Evolutionary conservation across 2,113 vertebrate genomes (phyloP), one percentile per base, ranked within the genome.

Genomic region (Recurvirostra avosetta): DNA sequence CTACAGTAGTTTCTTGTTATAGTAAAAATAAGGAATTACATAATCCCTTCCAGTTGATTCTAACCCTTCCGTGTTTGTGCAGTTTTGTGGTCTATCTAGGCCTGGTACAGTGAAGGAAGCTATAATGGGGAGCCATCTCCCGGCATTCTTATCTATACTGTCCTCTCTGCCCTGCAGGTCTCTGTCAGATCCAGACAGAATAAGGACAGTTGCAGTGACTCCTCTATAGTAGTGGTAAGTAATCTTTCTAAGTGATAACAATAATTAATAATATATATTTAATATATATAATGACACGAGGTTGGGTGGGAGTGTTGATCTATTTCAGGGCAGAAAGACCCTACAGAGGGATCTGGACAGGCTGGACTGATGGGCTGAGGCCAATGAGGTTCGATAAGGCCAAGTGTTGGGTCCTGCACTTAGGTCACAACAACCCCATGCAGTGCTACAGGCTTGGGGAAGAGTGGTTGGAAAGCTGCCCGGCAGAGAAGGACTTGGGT

Each of bases 401-500:
- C 0, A 8, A 61, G 16, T 41, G 8, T 5, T 0, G 1, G 15
- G 23, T 77, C 13, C 49, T 70, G 18, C 12, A 1, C 21, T 20
- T 50, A 18, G 5, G 3, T 34, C 49, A 23, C 59, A 65, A 32
- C 34, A 78, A 18, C 3, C 13, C 23, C 65, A 40, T 16, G 34
- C 30, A 81, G 12, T 0, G 1, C 13, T 40, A 26, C 29, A 80
- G 41, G 17, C 7, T 29, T 23, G 52, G 34, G 52, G 21, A 27
- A 7, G 36, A 38, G 61, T 34, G 61, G 8, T 53, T 75, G 65
- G 11, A 47, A 43, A 80, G 8, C 3, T 58, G 16, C 11, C 2
- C 0, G 0, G 21, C 4, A 2, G 3, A 6, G 12, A 74, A 55
- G 30, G 6, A 45, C 6, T 17, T 68, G 23, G 15, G 20, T 1